These are phyloP conservation scores for Drosophila sproati DNA, from an alignment of 1,140 invertebrate species.

Conservation along the genomic window DNA sequence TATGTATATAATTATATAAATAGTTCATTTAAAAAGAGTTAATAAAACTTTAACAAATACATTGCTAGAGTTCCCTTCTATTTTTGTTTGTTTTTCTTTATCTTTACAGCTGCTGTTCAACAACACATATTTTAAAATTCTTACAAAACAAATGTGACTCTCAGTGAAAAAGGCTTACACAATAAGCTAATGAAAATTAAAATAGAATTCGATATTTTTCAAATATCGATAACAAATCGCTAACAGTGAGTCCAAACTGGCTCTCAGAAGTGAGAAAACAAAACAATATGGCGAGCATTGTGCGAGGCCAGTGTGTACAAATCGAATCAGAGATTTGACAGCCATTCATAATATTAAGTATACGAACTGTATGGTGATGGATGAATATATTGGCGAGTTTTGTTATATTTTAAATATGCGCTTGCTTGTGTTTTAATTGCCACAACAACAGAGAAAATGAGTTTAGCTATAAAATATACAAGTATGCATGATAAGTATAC, in stretches of 20 bases:
- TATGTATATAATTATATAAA: constrained; percentile 28
- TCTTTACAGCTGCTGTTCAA: constrained; percentile 79
- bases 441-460: constrained; percentile 32
- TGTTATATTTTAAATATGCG: constrained; percentile 2
- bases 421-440: constrained; percentile 28
- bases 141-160: constrained; percentile 56
- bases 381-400: constrained; percentile 39
- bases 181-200: constrained; percentile 62
- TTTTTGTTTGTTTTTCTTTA: constrained; percentile 26
- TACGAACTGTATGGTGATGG: constrained; percentile 34
- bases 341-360: constrained; percentile 58
- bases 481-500: constrained; percentile 1
- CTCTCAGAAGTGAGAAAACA: constrained; percentile 54
- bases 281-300: constrained; percentile 46
- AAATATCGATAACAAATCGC: constrained; percentile 76
- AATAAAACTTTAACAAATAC: constrained; percentile 62
- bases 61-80: constrained; percentile 29
- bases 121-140: constrained; percentile 54
- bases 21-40: constrained; percentile 23
- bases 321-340: constrained; percentile 47
- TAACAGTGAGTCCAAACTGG: constrained; percentile 51
- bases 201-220: constrained; percentile 61
- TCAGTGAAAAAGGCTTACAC: constrained; percentile 60
- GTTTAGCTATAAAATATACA: constrained; percentile 10
- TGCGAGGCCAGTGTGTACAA: constrained; percentile 71